These are phyloP conservation scores for Rhyzopertha dominica DNA, from an alignment of 1,140 invertebrate species.

Conservation along the genomic window DNA sequence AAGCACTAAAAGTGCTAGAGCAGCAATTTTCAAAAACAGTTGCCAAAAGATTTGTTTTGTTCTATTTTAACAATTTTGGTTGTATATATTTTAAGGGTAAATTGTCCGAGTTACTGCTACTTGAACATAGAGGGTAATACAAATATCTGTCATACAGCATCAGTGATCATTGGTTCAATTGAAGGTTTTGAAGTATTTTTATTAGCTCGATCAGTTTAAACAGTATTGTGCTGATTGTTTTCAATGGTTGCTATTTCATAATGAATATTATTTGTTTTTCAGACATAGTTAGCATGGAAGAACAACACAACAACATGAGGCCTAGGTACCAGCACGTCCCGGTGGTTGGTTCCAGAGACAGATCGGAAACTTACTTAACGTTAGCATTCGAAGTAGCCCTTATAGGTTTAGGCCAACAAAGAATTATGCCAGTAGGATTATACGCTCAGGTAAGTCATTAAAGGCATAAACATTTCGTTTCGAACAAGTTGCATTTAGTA, in stretches of 20 bases:
- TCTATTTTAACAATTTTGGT: too few relatives aligned
- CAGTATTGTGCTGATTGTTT: neutral
- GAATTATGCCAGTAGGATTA: slow-evolving; percentile 70
- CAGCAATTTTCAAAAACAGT: too few relatives aligned
- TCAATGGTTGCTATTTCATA: slow-evolving; percentile 4
- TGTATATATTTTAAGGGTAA: too few relatives aligned
- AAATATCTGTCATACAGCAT: too few relatives aligned
- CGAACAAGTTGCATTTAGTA: too few relatives aligned
- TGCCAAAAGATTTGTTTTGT: too few relatives aligned
- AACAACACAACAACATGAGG: slow-evolving; percentile 54
- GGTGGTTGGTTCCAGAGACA: slow-evolving; percentile 64
- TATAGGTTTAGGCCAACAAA: slow-evolving; percentile 70
- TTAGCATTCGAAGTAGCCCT: slow-evolving; percentile 65
- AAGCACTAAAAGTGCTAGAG: too few relatives aligned
- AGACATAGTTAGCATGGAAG: slow-evolving; percentile 53
- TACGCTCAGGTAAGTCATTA: slow-evolving; percentile 61
- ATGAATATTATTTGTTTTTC: slow-evolving; percentile 15
- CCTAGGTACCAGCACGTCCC: slow-evolving; percentile 69
- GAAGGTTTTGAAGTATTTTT: neutral
- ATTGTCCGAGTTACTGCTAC: too few relatives aligned
- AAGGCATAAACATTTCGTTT: too few relatives aligned
- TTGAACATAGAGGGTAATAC: too few relatives aligned
- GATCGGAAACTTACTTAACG: slow-evolving; percentile 71
- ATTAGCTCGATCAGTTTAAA: neutral
- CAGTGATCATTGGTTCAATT: too few relatives aligned